Percentiles rank a stretch among this genome's conserved stretches.
These are phyloP conservation scores for Urosaurus nigricauda DNA, from an alignment of 2,797 vertebrate species.

Conservation along the genomic window DNA sequence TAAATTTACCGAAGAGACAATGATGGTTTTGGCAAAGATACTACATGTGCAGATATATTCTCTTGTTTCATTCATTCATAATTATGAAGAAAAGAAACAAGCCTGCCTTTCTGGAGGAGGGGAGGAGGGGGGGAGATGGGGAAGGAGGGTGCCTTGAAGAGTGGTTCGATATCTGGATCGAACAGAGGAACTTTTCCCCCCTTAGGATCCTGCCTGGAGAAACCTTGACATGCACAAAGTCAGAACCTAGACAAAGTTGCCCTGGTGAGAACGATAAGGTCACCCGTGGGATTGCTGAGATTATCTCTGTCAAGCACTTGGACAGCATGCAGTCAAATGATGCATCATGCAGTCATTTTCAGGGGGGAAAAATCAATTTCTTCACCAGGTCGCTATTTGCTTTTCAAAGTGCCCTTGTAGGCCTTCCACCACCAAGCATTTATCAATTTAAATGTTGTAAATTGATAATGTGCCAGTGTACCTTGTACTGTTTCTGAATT, in stretches of 20 bases:
- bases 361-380: slow-evolving; percentile 89
- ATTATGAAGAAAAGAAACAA: slow-evolving; percentile 82
- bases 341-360: slow-evolving; percentile 94
- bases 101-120: slow-evolving; percentile 72
- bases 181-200: slow-evolving; percentile 86
- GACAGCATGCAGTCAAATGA: slow-evolving; percentile 94
- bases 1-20: slow-evolving; percentile 58
- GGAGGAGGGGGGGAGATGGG: slow-evolving; percentile 12
- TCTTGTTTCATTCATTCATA: slow-evolving; percentile 80
- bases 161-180: slow-evolving; percentile 86
- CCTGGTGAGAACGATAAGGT: slow-evolving; percentile 92
- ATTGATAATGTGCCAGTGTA: slow-evolving; percentile 90
- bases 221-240: slow-evolving; percentile 92
- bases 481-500: slow-evolving; percentile 87
- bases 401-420: slow-evolving; percentile 97
- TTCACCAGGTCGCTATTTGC: slow-evolving; percentile 92
- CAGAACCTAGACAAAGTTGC: slow-evolving; percentile 86
- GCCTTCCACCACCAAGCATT: slow-evolving; percentile 88
- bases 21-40: slow-evolving; percentile 70
- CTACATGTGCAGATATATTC: slow-evolving; percentile 65
- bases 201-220: slow-evolving; percentile 85
- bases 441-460: slow-evolving; percentile 96
- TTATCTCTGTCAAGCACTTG: slow-evolving; percentile 96
- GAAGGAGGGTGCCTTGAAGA: slow-evolving; percentile 68
- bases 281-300: slow-evolving; percentile 91